Percentiles rank a stretch among this genome's conserved stretches.
These are phyloP conservation scores for Galaxias olidus DNA, from an alignment of 2,797 vertebrate species.

Conservation along the genomic window DNA sequence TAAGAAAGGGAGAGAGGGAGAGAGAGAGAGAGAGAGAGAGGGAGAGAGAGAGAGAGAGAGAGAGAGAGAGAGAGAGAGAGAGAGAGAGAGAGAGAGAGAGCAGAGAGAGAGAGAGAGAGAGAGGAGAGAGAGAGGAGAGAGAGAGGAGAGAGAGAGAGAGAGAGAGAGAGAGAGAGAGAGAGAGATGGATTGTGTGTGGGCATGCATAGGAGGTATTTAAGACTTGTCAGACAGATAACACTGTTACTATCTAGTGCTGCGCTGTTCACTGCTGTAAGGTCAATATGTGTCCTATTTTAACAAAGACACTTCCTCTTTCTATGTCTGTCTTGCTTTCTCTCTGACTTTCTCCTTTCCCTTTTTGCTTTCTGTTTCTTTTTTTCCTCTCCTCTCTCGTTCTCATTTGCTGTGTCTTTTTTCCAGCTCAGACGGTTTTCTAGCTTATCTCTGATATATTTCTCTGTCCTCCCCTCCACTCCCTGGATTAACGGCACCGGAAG, in stretches of 20 bases:
- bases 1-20: background rate
- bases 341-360: background rate
- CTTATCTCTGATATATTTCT: constrained; percentile 41
- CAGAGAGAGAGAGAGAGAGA: background rate
- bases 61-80: constrained; percentile 19
- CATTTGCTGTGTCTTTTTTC: too few relatives aligned
- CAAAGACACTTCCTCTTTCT: too few relatives aligned
- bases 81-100: constrained; percentile 8
- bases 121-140: background rate
- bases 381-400: constrained; percentile 7
- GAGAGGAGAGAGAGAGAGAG: constrained; percentile 18
- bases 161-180: background rate
- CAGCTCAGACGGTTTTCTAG: constrained; percentile 39
- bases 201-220: too few relatives aligned
- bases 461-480: constrained; percentile 12
- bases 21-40: too few relatives aligned
- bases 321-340: background rate
- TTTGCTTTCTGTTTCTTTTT: background rate
- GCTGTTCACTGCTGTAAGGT: background rate
- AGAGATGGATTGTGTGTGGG: too few relatives aligned
- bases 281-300: too few relatives aligned
- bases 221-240: too few relatives aligned
- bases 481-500: constrained; percentile 38
- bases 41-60: constrained; percentile 2
- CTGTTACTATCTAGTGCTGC: too few relatives aligned